Base-by-base conservation (phyloP, 2,797 vertebrate genomes). In the Sitta carolinensis region DNA sequence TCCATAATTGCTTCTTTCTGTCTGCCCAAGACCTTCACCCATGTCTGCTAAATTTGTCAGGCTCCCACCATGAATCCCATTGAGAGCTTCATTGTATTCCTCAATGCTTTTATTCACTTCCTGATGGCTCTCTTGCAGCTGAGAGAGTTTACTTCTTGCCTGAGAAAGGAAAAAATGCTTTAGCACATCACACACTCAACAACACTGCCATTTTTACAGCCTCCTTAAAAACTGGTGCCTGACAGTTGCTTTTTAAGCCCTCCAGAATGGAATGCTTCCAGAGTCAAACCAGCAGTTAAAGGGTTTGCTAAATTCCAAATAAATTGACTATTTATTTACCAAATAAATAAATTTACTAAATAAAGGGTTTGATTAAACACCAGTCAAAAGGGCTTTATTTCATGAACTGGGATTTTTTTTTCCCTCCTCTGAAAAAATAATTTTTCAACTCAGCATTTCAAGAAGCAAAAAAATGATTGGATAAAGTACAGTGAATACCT, bases 61-160 rank as follows among this genome's bases (percentile, higher is more conserved):
- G 51, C 98, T 99, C 27, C 98, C 98, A 3, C 98, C 98, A 2
- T 98, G 98, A 58, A 98, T 97, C 34, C 99, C 99, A 5, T 99
- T 99, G 45, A 99, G 97, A 25, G 97, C 98, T 95, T 98, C 98
- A 55, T 98, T 98, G 66, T 98, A 99, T 87, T 99, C 98, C 75
- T 99, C 99, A 6, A 99, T 98, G 96, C 97, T 98, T 95, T 98
- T 98, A 64, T 94, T 98, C 90, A 99, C 98, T 82, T 99, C 99
- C 85, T 98, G 98, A 59, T 98, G 99, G 94, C 97, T 99, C 93
- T 99, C 99, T 12, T 99, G 99, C 87, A 99, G 98, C 87, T 99
- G 99, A 13, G 98, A 99, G 45, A 99, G 98, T 83, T 99, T 99
- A 95, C 97, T 98, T 88, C 98, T 98, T 12, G 99, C 99, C 99